phyloP scores from a whole-genome alignment of 2,888 invertebrate species.

The Andrena praecox region DNA sequence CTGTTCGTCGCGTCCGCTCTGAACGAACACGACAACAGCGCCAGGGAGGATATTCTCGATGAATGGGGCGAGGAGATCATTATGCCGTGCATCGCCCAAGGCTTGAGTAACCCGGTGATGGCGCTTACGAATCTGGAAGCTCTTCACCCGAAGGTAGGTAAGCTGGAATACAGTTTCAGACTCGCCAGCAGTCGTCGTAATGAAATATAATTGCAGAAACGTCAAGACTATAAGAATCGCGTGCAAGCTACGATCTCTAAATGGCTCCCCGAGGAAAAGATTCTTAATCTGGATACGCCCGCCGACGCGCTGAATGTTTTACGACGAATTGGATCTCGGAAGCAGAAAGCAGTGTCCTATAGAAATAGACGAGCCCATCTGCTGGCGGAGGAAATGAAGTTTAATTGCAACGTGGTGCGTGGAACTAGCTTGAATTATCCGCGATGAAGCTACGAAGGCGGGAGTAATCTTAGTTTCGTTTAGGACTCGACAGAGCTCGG shows the following conservation, averaged over 20 bases:
- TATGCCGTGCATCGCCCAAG: conserved; percentile 92
- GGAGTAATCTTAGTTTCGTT: conserved; percentile 13
- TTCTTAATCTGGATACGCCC: conserved; percentile 91
- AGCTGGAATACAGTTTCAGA: neutral
- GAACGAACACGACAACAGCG: conserved; percentile 84
- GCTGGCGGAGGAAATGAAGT: conserved; percentile 92
- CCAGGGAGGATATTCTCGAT: conserved; percentile 89
- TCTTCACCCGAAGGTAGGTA: conserved; percentile 88
- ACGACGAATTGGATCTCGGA: conserved; percentile 92
- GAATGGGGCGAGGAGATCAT: conserved; percentile 92
- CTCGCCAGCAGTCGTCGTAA: neutral
- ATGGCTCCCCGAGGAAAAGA: conserved; percentile 93
- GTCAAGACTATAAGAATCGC: conserved; percentile 89
- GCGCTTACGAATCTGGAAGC: conserved; percentile 91
- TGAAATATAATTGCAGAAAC: conserved; percentile 84
- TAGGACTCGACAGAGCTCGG: conserved; percentile 86
- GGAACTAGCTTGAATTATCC: neutral
- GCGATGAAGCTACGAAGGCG: neutral
- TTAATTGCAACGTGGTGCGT: conserved; percentile 85
- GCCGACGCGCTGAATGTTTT: conserved; percentile 91
- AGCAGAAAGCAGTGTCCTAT: conserved; percentile 90
- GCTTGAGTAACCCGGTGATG: conserved; percentile 92
- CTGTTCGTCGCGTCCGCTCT: conserved; percentile 91
- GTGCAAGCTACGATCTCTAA: conserved; percentile 89
- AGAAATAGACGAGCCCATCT: conserved; percentile 94